Base-by-base conservation (phyloP, 2,797 vertebrate species). In the Acanthis flammea region DNA sequence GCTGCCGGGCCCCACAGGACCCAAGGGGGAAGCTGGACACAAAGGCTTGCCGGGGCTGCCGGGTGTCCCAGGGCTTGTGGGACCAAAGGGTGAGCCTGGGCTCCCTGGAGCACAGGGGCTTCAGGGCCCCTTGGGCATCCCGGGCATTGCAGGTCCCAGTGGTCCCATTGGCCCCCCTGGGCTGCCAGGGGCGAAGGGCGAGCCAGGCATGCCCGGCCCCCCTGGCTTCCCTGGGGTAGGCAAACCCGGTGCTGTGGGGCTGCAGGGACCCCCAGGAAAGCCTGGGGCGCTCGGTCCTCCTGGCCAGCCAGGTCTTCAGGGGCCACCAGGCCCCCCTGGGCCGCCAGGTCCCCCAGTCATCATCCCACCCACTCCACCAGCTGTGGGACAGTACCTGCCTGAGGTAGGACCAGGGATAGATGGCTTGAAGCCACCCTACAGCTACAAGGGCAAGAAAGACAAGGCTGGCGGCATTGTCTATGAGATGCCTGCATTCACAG, bases 161-260 rank as follows among this genome's bases (percentile, higher is more conserved):
- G 99, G 99, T 22, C 99, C 99, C 76, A 98, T 99, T 24, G 99
- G 99, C 30, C 98, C 99, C 48, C 99, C 99, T 4, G 99, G 99
- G 33, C 95, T 98, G 85, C 98, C 98, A 3, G 99, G 99, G 12
- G 97, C 95, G 4, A 99, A 99, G 97, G 99, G 99, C 0, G 99
- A 99, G 86, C 98, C 97, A 0, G 99, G 99, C 13, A 88, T 96
- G 47, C 97, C 98, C 0, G 99, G 99, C 3, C 98, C 98, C 71
- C 98, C 99, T 1, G 99, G 99, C 41, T 98, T 98, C 93, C 99
- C 99, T 2, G 99, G 99, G 1, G 95, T 99, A 23, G 99, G 99
- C 73, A 99, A 99, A 94, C 97, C 98, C 0, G 99, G 99, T 2
- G 88, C 97, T 0, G 97, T 98, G 4, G 99, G 99, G 61, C 97